Conservation (phyloP, 2,797 vertebrate genomes). For the Eidolon dupreanum region DNA sequence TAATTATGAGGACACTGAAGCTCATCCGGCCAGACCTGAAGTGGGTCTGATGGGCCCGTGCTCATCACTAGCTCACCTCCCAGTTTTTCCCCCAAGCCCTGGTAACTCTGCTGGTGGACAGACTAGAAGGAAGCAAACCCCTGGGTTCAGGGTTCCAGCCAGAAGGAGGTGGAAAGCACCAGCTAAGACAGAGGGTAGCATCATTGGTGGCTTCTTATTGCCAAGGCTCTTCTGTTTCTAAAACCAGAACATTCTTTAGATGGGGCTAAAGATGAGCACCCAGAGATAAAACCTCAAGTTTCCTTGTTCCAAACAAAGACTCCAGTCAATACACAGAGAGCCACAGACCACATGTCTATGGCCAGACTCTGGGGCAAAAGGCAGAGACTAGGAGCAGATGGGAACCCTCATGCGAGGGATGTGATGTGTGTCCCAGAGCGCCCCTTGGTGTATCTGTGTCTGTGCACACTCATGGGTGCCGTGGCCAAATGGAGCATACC, state of each 20-base stretch:
- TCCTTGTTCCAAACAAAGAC: conserved; percentile 13
- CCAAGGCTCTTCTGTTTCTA: not conserved
- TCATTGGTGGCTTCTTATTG: not conserved
- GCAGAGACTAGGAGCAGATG: not conserved
- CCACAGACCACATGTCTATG: not conserved
- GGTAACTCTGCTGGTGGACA: not conserved
- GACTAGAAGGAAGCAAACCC: not conserved
- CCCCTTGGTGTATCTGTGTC: rapidly evolving
- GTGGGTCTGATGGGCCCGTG: not conserved
- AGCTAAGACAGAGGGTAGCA: not conserved
- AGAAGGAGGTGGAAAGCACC: not conserved
- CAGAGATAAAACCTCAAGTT: not conserved
- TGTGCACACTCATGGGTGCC: not conserved
- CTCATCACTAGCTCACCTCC: not conserved
- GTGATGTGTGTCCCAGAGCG: not conserved
- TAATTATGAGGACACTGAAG: not conserved
- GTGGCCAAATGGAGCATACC: not conserved
- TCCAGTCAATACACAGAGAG: not conserved
- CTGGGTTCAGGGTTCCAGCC: not conserved
- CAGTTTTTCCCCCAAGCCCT: not conserved
- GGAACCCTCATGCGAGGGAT: not conserved
- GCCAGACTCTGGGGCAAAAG: not conserved
- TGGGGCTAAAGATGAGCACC: not conserved
- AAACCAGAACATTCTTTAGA: not conserved
- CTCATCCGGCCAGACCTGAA: not conserved